phyloP scores from a whole-genome alignment of 2,888 invertebrate species.

The Pandemis cinnamomeana region DNA sequence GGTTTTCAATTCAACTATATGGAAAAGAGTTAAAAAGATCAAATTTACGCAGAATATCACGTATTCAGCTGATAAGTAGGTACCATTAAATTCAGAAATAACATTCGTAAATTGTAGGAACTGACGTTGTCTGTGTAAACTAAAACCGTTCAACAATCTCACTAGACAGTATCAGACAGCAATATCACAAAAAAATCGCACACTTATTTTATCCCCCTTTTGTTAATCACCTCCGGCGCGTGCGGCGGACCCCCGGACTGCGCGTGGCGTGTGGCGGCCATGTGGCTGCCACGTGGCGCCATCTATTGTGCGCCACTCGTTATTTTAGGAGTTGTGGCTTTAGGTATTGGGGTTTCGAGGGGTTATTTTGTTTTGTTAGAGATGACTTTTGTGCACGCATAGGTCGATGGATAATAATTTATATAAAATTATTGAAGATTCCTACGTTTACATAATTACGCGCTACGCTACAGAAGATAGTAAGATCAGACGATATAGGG shows the following conservation, averaged over 20 bases:
- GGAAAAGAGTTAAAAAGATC: no score
- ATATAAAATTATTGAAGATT: no score
- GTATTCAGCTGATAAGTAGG: no score
- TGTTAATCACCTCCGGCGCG: background rate
- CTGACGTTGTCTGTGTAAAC: no score
- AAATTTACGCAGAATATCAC: no score
- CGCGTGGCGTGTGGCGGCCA: conserved; percentile 63
- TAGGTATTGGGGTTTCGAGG: conserved; percentile 8
- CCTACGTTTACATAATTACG: no score
- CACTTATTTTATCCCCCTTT: conserved; percentile 12
- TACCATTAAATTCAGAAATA: no score
- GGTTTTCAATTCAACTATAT: no score
- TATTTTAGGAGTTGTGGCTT: conserved; percentile 53
- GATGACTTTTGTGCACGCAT: background rate
- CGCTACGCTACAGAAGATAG: no score
- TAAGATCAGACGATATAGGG: no score
- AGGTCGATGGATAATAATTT: no score
- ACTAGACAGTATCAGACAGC: background rate
- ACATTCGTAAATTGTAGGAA: no score
- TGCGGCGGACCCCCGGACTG: conserved; percentile 55
- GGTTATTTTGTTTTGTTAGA: conserved; percentile 3
- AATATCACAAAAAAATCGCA: conserved; percentile 30
- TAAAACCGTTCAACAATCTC: background rate
- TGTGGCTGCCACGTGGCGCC: conserved; percentile 65
- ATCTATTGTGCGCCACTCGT: conserved; percentile 69